Conservation (phyloP, 2,888 invertebrate genomes). For the Campaea margaritaria region DNA sequence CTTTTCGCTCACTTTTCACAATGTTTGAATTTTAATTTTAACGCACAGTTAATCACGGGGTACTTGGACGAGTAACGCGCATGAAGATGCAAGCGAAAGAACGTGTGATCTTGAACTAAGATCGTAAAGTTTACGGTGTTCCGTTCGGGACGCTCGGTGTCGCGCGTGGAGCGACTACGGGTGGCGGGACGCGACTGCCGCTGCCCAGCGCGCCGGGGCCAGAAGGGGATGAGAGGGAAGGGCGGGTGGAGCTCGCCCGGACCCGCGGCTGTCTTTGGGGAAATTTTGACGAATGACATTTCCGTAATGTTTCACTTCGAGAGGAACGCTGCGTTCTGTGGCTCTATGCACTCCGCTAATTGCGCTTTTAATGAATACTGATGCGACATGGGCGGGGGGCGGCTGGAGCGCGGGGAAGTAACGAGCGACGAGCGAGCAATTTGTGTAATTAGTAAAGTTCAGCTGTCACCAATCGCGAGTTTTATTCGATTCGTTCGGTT, state of each 20-base stretch:
- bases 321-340: slow-evolving; percentile 49
- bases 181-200: slow-evolving; percentile 33
- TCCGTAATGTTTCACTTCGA: slow-evolving; percentile 68
- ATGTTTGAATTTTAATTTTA: not conserved
- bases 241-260: slow-evolving; percentile 36
- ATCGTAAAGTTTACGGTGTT: slow-evolving; percentile 24
- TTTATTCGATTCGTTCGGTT: slow-evolving; percentile 37
- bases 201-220: slow-evolving; percentile 19
- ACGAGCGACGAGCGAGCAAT: slow-evolving; percentile 54
- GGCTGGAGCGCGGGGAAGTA: slow-evolving; percentile 27
- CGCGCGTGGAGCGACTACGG: not conserved
- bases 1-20: slow-evolving; percentile 17
- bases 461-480: slow-evolving; percentile 40
- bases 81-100: not conserved
- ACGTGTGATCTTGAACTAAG: slow-evolving; percentile 1
- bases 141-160: not conserved
- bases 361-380: slow-evolving; percentile 73
- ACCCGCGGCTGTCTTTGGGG: slow-evolving; percentile 64
- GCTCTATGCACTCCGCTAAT: slow-evolving; percentile 71
- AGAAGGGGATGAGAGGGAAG: slow-evolving; percentile 18
- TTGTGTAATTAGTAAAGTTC: slow-evolving; percentile 61
- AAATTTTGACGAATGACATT: slow-evolving; percentile 79
- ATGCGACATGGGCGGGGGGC: slow-evolving; percentile 43
- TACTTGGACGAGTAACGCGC: not conserved
- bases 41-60: not conserved